Base-by-base conservation (phyloP, 2,888 invertebrate genomes). In the Elaeidobius kamerunicus region DNA sequence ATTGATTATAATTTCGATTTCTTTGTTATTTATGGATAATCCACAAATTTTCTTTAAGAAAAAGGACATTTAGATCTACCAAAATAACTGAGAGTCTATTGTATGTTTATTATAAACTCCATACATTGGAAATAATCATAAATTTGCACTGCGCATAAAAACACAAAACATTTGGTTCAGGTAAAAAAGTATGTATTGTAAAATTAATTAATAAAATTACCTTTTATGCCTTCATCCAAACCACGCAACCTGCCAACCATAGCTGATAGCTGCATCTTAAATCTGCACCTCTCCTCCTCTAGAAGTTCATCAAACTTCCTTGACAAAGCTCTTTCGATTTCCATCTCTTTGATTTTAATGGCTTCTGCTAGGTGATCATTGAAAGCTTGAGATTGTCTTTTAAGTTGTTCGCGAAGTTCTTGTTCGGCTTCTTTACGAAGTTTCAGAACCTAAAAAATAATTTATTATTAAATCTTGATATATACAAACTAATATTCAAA, bases 301-400 rank as follows among this genome's bases (percentile, higher is more conserved):
- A 88, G 66, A 61, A 83, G 79, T 61, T 89, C 86, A 61, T 85
- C 83, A 20, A 86, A 71, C 55, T 80, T 76, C 4, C 80, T 76
- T 34, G 76, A 73, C 57, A 80, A 75, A 42, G 68, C 65, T 17
- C 78, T 72, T 48, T 78, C 77, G 40, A 79, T 64, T 67, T 80
- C 79, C 36, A 65, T 63, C 58, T 78, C 78, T 27, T 74, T 74
- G 6, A 73, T 62, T 3, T 75, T 72, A 11, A 96, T 74, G 1
- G 84, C 85, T 63, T 89, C 89, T 35, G 80, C 78, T 54, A 91
- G 69, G 60, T 91, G 85, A 68, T 94, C 93, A 41, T 84, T 78
- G 71, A 95, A 93, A 0, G 92, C 85, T 64, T 92, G 90, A 1
- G 87, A 82, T 66, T 95, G 94, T 44, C 88, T 80, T 67, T 88